These are phyloP conservation scores for Drosophila albomicans DNA, from an alignment of 1,140 invertebrate species.

Conservation along the genomic window DNA sequence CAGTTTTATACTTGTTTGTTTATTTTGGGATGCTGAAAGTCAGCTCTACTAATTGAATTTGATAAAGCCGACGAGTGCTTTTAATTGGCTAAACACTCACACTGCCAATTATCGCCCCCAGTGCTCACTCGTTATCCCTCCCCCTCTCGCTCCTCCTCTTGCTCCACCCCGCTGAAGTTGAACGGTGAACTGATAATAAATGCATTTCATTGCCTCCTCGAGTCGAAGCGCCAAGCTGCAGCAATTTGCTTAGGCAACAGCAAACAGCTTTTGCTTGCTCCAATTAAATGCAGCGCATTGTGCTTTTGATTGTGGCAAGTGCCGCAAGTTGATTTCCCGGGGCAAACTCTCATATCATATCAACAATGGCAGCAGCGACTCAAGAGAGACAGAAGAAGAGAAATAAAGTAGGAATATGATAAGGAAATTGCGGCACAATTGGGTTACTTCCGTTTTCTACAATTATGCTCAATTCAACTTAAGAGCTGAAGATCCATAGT, in stretches of 20 bases:
- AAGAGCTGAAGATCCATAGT: background rate
- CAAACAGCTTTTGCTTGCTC: slow-evolving; percentile 8
- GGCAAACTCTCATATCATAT: slow-evolving; percentile 10
- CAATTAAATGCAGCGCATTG: slow-evolving; percentile 35
- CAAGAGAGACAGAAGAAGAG: background rate
- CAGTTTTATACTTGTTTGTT: background rate
- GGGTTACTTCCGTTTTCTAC: slow-evolving; percentile 53
- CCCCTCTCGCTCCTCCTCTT: background rate
- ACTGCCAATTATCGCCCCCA: slow-evolving; percentile 57
- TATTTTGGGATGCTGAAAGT: slow-evolving; percentile 3
- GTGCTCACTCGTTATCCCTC: background rate
- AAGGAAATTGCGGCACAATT: slow-evolving; percentile 21
- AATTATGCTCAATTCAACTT: background rate
- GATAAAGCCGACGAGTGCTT: slow-evolving; percentile 64
- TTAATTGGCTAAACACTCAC: slow-evolving; percentile 66
- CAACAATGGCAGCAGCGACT: slow-evolving; percentile 22
- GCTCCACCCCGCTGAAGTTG: background rate
- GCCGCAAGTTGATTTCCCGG: slow-evolving; percentile 45
- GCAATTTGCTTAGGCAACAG: slow-evolving; percentile 37
- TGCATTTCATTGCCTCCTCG: slow-evolving; percentile 17
- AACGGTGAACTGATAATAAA: slow-evolving; percentile 29
- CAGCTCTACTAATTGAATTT: slow-evolving; percentile 68
- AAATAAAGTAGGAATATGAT: slow-evolving; percentile 16
- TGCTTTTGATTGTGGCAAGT: slow-evolving; percentile 46
- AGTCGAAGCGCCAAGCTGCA: slow-evolving; percentile 12